Percentiles rank a stretch among this genome's conserved stretches.
Evolutionary conservation across 2,113 vertebrate species (phyloP).

Genomic region (Capreolus pygargus): DNA sequence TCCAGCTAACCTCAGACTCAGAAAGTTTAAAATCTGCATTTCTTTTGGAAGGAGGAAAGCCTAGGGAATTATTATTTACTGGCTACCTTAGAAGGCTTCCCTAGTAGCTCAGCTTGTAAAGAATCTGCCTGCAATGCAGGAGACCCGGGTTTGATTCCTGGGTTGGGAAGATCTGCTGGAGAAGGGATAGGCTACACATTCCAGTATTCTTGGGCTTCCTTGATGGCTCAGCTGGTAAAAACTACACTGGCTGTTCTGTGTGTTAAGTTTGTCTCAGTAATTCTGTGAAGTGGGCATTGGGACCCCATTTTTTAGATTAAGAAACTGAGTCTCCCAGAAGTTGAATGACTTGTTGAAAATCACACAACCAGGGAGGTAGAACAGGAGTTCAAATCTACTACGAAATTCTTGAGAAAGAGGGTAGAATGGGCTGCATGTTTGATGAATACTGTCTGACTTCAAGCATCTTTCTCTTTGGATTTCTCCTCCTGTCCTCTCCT

Average conservation of each 20-base stretch:
- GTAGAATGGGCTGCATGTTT: background rate
- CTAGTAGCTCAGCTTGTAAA: background rate
- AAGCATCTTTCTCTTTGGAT: background rate
- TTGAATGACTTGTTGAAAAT: background rate
- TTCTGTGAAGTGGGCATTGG: background rate
- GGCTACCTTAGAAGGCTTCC: background rate
- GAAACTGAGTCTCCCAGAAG: background rate
- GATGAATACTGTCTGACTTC: background rate
- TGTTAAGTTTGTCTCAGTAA: background rate
- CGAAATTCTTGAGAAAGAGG: background rate
- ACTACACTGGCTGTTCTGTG: background rate
- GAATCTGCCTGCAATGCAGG: background rate
- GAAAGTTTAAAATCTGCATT: background rate
- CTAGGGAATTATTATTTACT: background rate
- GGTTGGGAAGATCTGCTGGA: background rate
- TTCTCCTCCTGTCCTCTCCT: background rate
- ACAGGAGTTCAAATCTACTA: background rate
- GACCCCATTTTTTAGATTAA: background rate
- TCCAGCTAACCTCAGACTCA: background rate
- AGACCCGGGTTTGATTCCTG: background rate
- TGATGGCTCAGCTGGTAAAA: background rate
- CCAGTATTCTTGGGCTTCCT: background rate
- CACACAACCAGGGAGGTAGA: background rate
- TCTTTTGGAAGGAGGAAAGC: background rate
- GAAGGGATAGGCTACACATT: background rate